A percentile compares a stretch with the other conserved stretches of the same genome.
Conservation (phyloP, 2,113 vertebrate genomes). For the Equus quagga region DNA sequence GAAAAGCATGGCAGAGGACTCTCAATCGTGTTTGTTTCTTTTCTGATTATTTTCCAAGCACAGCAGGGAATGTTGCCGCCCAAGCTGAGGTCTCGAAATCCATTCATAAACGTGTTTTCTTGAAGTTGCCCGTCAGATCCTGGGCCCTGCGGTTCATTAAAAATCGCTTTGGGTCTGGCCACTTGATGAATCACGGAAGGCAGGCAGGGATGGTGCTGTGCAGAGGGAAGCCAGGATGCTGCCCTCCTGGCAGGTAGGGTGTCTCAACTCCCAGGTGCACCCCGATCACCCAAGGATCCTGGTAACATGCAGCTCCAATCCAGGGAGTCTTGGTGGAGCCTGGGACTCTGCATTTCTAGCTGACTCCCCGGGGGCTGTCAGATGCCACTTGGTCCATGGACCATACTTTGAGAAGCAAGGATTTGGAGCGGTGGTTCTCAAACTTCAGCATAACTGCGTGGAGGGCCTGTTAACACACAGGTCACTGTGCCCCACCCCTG, state of each 20-base stretch:
- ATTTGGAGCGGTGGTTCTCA: fast-evolving
- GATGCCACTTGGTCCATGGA: fast-evolving
- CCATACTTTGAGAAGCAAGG: not conserved
- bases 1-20: not conserved
- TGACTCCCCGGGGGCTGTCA: not conserved
- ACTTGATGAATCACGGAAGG: fast-evolving
- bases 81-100: not conserved
- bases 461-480: fast-evolving
- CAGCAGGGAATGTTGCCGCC: not conserved
- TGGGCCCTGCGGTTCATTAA: not conserved
- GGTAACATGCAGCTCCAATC: fast-evolving
- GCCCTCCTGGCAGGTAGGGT: fast-evolving
- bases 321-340: fast-evolving
- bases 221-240: not conserved
- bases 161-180: not conserved
- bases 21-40: slow-evolving; percentile 60
- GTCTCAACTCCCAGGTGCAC: not conserved
- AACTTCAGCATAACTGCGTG: fast-evolving
- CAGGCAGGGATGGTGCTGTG: fast-evolving
- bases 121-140: not conserved
- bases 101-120: fast-evolving
- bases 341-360: not conserved
- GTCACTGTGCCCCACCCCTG: fast-evolving
- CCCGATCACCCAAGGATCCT: fast-evolving
- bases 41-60: not conserved